phyloP scores from a whole-genome alignment of 2,797 vertebrate species.

The Thaleichthys pacificus region DNA sequence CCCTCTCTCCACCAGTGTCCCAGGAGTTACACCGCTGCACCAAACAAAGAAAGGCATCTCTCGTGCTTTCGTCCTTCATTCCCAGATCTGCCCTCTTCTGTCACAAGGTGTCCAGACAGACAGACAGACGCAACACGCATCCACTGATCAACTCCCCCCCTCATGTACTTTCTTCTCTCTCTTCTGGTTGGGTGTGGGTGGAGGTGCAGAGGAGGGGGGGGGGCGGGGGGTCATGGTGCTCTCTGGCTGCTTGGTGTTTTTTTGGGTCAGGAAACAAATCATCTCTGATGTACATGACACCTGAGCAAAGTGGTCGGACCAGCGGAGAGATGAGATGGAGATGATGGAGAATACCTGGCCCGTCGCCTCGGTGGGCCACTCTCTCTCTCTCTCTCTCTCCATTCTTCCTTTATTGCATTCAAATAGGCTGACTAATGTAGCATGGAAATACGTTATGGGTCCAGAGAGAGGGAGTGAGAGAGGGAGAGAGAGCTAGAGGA shows the following conservation, averaged over 20 bases:
- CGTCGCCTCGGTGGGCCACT: background rate
- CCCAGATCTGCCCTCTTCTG: conserved; percentile 50
- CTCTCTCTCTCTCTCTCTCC: background rate
- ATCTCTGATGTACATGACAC: conserved; percentile 97
- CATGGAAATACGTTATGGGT: too few species aligned
- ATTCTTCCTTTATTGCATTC: too few species aligned
- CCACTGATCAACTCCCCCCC: conserved; percentile 79
- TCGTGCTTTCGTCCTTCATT: conserved; percentile 26
- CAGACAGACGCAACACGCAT: conserved; percentile 74
- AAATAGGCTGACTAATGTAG: too few species aligned
- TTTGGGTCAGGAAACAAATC: conserved; percentile 97
- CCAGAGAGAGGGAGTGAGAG: too few species aligned
- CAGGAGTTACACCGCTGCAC: conserved; percentile 63
- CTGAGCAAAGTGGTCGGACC: conserved; percentile 90
- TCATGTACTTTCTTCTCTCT: conserved; percentile 14
- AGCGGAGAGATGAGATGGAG: conserved; percentile 88
- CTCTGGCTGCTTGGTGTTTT: conserved; percentile 78
- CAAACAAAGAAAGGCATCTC: conserved; percentile 71
- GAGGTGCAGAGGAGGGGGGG: background rate
- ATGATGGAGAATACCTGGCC: conserved; percentile 92
- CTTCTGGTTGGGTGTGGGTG: conserved; percentile 13
- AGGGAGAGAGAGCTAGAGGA: too few species aligned
- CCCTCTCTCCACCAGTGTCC: conserved; percentile 41
- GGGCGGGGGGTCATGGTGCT: background rate
- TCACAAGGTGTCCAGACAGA: conserved; percentile 41